Conservation (phyloP, 2,888 invertebrate genomes). For the Ectemnius lituratus region DNA sequence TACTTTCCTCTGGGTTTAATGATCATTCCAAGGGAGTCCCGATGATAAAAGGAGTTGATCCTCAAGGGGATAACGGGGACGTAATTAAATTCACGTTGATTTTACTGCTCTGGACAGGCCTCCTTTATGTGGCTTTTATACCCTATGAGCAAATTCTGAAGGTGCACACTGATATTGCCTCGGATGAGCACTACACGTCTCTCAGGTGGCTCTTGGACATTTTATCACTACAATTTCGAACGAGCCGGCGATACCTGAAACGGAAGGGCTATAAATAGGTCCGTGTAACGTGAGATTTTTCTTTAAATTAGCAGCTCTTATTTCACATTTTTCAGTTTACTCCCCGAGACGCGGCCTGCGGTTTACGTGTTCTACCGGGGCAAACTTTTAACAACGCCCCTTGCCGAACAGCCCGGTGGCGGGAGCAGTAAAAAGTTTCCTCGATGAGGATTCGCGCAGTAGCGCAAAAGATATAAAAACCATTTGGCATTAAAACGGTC, state of each 20-base stretch:
- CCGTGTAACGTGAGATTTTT: conserved; percentile 17
- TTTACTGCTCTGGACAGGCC: conserved; percentile 65
- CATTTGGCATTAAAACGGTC: too few species aligned
- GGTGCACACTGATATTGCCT: conserved; percentile 58
- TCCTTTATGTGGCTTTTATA: conserved; percentile 71
- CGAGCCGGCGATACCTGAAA: conserved; percentile 24
- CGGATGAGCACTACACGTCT: conserved; percentile 61
- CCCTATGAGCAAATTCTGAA: conserved; percentile 70
- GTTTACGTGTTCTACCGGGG: too few species aligned
- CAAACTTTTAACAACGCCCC: too few species aligned
- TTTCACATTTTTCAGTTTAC: background rate
- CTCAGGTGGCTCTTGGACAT: conserved; percentile 51
- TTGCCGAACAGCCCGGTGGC: too few species aligned
- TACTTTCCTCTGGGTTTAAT: conserved; percentile 56
- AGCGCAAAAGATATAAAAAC: too few species aligned
- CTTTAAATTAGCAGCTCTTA: background rate
- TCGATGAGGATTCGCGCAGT: too few species aligned
- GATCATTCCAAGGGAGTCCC: conserved; percentile 29
- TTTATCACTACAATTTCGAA: conserved; percentile 63
- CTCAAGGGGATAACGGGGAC: conserved; percentile 62
- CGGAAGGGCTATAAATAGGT: conserved; percentile 18
- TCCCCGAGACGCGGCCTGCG: too few species aligned
- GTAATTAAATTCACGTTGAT: conserved; percentile 74
- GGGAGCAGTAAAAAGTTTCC: too few species aligned
- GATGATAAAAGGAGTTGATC: conserved; percentile 72